A percentile compares a stretch with the other conserved stretches of the same genome.
Evolutionary conservation across 2,113 vertebrate genomes (phyloP).

Genomic region (Lycocorax pyrrhopterus): DNA sequence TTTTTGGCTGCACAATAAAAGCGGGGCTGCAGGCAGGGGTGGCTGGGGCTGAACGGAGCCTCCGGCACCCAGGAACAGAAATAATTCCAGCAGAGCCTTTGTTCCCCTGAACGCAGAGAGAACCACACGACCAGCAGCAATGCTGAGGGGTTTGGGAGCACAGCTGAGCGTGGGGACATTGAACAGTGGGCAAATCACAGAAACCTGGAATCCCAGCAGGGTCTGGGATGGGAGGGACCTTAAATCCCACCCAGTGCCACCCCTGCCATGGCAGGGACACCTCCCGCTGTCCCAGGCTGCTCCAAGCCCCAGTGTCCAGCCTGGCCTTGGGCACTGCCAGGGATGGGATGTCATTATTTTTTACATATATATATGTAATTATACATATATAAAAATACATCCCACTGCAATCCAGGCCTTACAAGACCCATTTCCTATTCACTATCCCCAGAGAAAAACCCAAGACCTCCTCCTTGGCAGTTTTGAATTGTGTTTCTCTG

Average conservation of each 20-base stretch:
- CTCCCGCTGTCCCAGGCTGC: not conserved
- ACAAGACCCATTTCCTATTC: not conserved
- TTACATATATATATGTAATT: rapidly evolving
- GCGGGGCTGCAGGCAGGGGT: not conserved
- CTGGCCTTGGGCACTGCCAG: not conserved
- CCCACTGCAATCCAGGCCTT: not conserved
- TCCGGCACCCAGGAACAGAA: not conserved
- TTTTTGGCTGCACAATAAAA: not conserved
- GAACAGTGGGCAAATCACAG: not conserved
- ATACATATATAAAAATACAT: no score
- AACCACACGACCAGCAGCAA: not conserved
- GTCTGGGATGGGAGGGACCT: not conserved
- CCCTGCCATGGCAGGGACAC: not conserved
- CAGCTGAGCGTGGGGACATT: not conserved
- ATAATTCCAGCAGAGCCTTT: not conserved
- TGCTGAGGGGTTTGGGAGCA: not conserved
- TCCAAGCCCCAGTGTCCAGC: not conserved
- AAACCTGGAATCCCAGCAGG: not conserved
- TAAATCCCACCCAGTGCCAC: rapidly evolving
- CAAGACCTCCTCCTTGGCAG: no score
- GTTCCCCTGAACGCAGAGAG: not conserved
- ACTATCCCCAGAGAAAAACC: rapidly evolving
- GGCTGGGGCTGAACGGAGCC: not conserved
- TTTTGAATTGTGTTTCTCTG: not conserved
- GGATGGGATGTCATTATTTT: no score